These are phyloP conservation scores for Clitarchus hookeri DNA, from an alignment of 2,888 invertebrate species.

Conservation along the genomic window DNA sequence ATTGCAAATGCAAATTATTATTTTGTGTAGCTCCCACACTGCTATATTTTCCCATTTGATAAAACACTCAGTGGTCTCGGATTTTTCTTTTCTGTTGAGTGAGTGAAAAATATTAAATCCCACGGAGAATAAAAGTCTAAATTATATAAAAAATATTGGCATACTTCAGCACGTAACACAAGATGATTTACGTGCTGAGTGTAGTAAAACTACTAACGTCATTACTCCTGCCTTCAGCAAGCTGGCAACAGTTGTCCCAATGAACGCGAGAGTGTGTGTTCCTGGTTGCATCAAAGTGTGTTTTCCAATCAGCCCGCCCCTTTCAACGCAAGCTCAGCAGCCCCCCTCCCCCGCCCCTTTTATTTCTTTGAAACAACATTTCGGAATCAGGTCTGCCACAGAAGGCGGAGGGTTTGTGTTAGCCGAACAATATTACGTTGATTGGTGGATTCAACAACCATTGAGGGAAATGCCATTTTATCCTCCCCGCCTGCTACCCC, in stretches of 20 bases:
- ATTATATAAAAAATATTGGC: not conserved
- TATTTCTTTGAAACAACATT: slow-evolving; percentile 14
- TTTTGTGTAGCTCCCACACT: no score
- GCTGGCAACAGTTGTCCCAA: not conserved
- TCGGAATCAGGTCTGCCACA: slow-evolving; percentile 8
- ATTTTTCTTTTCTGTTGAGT: no score
- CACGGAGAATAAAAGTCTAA: not conserved
- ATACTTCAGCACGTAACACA: not conserved
- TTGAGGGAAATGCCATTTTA: not conserved
- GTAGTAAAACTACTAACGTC: not conserved
- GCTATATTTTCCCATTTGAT: no score
- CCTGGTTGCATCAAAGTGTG: not conserved
- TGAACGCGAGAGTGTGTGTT: not conserved
- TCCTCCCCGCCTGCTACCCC: not conserved
- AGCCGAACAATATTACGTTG: slow-evolving; percentile 14
- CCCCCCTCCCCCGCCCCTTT: no score
- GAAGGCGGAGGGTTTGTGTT: not conserved
- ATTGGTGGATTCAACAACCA: not conserved
- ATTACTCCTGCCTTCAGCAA: not conserved
- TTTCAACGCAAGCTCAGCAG: not conserved
- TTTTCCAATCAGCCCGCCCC: slow-evolving; percentile 6
- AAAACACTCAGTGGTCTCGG: no score
- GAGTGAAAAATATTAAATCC: no score
- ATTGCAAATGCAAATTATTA: no score
- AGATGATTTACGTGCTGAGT: not conserved